Base-by-base conservation (phyloP, 2,888 invertebrate genomes). In the Lymantria monacha region DNA sequence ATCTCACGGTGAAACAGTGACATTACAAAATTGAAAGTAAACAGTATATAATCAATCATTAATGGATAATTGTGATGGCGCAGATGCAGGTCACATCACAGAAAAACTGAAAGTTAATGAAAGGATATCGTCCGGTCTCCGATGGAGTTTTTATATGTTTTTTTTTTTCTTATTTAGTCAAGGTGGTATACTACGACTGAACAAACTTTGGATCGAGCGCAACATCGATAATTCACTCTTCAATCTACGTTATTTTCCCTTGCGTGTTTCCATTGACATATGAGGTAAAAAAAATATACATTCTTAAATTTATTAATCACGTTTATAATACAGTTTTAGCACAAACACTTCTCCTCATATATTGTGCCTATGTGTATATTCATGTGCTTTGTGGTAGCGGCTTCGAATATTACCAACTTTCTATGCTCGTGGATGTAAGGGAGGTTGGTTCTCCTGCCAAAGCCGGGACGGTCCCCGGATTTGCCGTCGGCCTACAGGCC, bases 221-320 rank as follows among this genome's bases (percentile, higher is more conserved):
- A 79, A 81, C 87, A 87, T 87, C 82, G 81, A 84, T 88, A 87
- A 88, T 90, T 86, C 83, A 81, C 81, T 87, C 80, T 78, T 83
- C 82, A 81, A 83, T 84, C 79, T 81, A 74, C 71, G 68, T 69
- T 75, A 73, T 70, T 72, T 76, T 67, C 74, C 59, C 44, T 53
- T 53, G 47, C 49, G 56, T 72, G 85, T 87, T 81, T 85, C 83
- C 88, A 85, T 72, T 77, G 56, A 50, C 46, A 40, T 38, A 22
- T 31, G 49, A 41, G 3, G 7, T 37, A 37, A 3, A 7, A 3
- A 9, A 37, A 37, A 37, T 37, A 37, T 5, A 30, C 11, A 37
- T 37, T 37, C 9, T 41, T 13, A 41, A 41, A 7, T 37, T 41
- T 14, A n/a, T n/a, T 37, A 10, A 9, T 11, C 11, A 8, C 37